Conservation (phyloP, 2,888 invertebrate genomes). For the Fabriciana adippe region DNA sequence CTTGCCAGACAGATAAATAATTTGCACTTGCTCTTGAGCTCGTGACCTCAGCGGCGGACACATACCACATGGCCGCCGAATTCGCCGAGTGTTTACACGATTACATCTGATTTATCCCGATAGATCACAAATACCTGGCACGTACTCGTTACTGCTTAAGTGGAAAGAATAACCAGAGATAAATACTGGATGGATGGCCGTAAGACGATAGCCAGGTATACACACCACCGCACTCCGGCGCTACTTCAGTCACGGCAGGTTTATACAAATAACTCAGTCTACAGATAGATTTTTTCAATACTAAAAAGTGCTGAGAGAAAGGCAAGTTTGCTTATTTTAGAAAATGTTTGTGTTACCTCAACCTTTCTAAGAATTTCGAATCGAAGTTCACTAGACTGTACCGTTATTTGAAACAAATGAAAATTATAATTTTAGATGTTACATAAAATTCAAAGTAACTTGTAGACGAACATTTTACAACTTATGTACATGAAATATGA, state of each 20-base stretch:
- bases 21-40: neutral
- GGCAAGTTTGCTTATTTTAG: neutral
- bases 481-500: too few relatives aligned
- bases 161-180: constrained; percentile 12
- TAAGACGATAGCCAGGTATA: neutral
- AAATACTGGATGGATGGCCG: neutral
- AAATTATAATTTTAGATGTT: too few relatives aligned
- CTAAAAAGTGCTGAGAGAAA: neutral
- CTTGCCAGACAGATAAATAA: too few relatives aligned
- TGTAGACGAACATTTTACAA: too few relatives aligned
- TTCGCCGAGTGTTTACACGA: constrained; percentile 18
- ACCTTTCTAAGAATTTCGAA: neutral
- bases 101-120: constrained; percentile 18
- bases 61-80: constrained; percentile 9
- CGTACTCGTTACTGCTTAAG: constrained; percentile 6
- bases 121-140: constrained; percentile 13
- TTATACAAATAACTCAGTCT: neutral
- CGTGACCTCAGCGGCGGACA: neutral
- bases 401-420: too few relatives aligned
- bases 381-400: neutral
- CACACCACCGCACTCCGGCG: neutral
- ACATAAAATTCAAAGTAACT: too few relatives aligned
- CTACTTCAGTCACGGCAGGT: neutral
- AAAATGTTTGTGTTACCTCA: neutral
- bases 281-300: constrained; percentile 1